These are phyloP conservation scores for Odobenus rosmarus DNA, from an alignment of 2,113 vertebrate species.

Conservation along the genomic window DNA sequence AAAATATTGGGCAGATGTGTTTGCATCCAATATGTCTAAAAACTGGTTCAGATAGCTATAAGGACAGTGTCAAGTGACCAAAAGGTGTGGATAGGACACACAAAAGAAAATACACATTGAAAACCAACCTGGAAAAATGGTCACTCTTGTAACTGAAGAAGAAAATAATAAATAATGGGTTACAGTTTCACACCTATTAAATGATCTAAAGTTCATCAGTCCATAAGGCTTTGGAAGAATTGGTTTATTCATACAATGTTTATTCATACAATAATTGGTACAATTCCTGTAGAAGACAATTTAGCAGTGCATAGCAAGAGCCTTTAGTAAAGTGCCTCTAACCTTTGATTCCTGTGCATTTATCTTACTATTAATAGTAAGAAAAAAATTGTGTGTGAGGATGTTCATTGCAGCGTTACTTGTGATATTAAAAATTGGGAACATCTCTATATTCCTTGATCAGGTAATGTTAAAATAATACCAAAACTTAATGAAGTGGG, in stretches of 20 bases:
- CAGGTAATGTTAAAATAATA: background rate
- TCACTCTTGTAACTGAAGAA: background rate
- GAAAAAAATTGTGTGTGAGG: background rate
- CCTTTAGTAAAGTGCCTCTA: background rate
- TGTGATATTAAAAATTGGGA: conserved; percentile 6
- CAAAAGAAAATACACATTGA: background rate
- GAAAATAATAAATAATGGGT: background rate
- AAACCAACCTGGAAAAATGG: background rate
- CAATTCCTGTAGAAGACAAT: background rate
- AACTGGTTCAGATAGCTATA: background rate
- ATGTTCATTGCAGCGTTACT: background rate
- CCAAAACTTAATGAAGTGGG: background rate
- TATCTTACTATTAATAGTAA: background rate
- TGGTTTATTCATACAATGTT: background rate
- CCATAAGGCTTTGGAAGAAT: background rate
- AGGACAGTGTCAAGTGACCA: background rate
- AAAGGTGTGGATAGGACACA: background rate
- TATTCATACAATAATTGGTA: background rate
- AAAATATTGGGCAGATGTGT: background rate
- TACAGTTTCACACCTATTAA: background rate
- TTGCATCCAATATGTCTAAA: background rate
- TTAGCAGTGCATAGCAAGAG: background rate
- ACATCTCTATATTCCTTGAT: background rate
- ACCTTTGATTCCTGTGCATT: background rate
- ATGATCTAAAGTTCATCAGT: background rate